Base-by-base conservation (phyloP, 2,888 invertebrate species). In the Anthoptus insignis region DNA sequence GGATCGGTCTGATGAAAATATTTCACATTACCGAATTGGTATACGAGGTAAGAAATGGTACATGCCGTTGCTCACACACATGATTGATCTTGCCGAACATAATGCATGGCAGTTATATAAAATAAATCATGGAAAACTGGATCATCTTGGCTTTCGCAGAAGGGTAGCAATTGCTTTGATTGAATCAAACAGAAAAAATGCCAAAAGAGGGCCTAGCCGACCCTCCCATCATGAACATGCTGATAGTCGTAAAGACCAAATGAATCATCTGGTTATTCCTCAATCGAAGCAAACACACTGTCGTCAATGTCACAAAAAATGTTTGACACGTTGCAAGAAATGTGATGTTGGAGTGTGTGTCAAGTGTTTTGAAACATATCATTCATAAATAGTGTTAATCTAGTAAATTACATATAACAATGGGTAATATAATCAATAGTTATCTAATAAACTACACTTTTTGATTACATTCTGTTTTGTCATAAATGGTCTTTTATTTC, bases 391-490 rank as follows among this genome's bases (percentile, higher is more conserved):
- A 66, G 61, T 68, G 64, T 68, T 66, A 66, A 64, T 68, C 64
- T 68, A 66, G 64, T 65, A 65, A 68, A 63, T 68, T 68, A 68
- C 66, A 64, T 64, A 64, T 69, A 66, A 69, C 64, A 68, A 69
- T 64, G 60, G 57, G 66, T 66, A 64, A 68, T 66, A 63, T 66
- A 66, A 66, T 66, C 66, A 66, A 66, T 63, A 66, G 68, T 71
- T 71, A 68, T 65, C 71, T 70, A 70, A 68, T 72, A 68, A 72
- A 72, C 67, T 70, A 68, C 72, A 70, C 68, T 72, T 72, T 68
- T 68, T 70, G 68, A 67, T 72, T 71, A 68, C 66, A 66, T 69
- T 64, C 67, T 71, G 66, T 69, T 68, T 68, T 67, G 53, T 54
- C 53, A 54, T 54, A 54, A 54, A 54, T 53, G 53, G 34, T 53